These are phyloP conservation scores for Hemichromis elongatus DNA, from an alignment of 2,113 vertebrate genomes.

Conservation along the genomic window DNA sequence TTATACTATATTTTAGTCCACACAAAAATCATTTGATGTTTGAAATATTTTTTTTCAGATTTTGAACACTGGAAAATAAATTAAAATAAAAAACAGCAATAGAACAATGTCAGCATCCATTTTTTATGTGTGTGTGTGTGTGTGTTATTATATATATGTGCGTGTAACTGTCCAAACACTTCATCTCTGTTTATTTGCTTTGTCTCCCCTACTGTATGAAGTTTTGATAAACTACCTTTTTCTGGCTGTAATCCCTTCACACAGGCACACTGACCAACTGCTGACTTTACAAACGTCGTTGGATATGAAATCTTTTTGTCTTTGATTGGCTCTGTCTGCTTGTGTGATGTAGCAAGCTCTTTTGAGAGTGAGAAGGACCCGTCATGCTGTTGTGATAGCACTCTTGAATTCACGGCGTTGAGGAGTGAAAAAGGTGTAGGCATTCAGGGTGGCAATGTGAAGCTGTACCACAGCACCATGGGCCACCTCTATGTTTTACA, in stretches of 20 bases:
- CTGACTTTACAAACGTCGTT: not conserved
- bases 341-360: not conserved
- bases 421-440: no score
- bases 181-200: not conserved
- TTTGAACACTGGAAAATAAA: not conserved
- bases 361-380: not conserved
- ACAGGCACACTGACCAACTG: not conserved
- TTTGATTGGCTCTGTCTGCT: not conserved
- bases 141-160: accelerated
- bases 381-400: accelerated
- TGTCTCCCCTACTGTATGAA: not conserved
- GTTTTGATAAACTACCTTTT: not conserved
- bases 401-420: no score
- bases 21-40: not conserved
- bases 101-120: not conserved
- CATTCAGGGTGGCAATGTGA: not conserved
- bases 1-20: not conserved
- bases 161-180: no score
- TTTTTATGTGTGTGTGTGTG: not conserved
- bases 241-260: not conserved
- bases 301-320: not conserved
- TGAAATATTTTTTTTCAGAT: not conserved
- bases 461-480: not conserved
- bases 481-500: not conserved
- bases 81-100: not conserved